Evolutionary conservation across 2,888 invertebrate genomes (phyloP), one percentile per base, ranked within the genome.

Genomic region (Mesorhabditis belari): DNA sequence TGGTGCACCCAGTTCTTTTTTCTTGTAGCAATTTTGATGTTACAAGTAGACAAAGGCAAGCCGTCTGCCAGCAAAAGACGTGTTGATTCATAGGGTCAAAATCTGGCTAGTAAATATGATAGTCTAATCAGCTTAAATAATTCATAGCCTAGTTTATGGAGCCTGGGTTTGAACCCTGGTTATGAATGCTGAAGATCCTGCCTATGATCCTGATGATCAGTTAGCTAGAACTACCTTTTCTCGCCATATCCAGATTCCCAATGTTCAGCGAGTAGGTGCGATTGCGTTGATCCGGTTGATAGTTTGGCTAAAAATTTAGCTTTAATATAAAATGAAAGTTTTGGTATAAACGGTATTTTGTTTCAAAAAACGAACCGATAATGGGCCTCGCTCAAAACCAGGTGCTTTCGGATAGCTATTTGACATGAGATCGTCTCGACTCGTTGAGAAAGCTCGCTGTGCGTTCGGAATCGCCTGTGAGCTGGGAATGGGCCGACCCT

Each of bases 401-500:
- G 74, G 75, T 23, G 75, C 75, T 56, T 73, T 71, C n/a, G 75
- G 69, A 57, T 75, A 75, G 55, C 66, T 70, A 58, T 63, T 67
- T n/a, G 62, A 59, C n/a, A 62, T 62, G 9, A 44, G 25, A 17
- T 55, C 58, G 44, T 62, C 59, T 26, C 35, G 55, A 53, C 54
- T 27, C 12, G 5, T 56, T 25, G 6, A 26, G 27, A 50, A 29
- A n/a, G 44, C 12, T 17, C 44, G 44, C n/a, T n/a, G n/a, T 17
- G 12, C 44, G n/a, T 35, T 35, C n/a, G 44, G 44, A 17, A 35
- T 35, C 44, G 44, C 44, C 2, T 35, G 44, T 17, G 6, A 17
- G 9, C 17, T 35, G 35, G 35, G 35, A 35, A 35, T 35, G 50
- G 51, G 19, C 17, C 51, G 51, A 9, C 19, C 17, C 21, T 50